Percentiles rank a stretch among this genome's conserved stretches.
These are phyloP conservation scores for Colostygia pectinataria DNA, from an alignment of 2,888 invertebrate genomes.

Conservation along the genomic window DNA sequence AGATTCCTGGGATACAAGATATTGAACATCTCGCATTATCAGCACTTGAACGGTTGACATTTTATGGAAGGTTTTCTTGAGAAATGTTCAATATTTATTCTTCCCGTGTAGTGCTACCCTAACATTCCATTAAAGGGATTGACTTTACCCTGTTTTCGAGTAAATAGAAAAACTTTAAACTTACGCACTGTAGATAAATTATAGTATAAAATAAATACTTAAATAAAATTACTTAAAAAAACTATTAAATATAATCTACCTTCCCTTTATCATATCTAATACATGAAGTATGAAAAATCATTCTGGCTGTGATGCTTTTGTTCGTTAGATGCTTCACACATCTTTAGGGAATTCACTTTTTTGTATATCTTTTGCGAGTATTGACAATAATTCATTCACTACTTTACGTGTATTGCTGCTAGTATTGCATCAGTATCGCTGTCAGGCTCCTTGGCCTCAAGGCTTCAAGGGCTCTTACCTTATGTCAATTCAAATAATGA, in stretches of 20 bases:
- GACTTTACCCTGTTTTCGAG: conserved; percentile 59
- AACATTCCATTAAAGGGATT: conserved; percentile 74
- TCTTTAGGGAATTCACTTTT: conserved; percentile 43
- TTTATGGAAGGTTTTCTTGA: not conserved
- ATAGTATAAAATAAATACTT: conserved; percentile 70
- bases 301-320: conserved; percentile 79
- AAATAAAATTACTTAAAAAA: conserved; percentile 56
- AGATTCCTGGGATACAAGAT: conserved; percentile 58
- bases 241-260: conserved; percentile 60
- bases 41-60: not conserved
- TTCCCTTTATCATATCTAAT: conserved; percentile 76
- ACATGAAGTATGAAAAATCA: conserved; percentile 76
- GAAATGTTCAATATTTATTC: conserved; percentile 40
- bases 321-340: conserved; percentile 65
- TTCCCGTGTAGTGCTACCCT: conserved; percentile 68
- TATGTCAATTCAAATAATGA: conserved; percentile 53
- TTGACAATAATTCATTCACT: conserved; percentile 61
- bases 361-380: conserved; percentile 50
- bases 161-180: conserved; percentile 75
- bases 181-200: conserved; percentile 78
- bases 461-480: conserved; percentile 27
- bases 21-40: conserved; percentile 19
- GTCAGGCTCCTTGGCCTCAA: not conserved
- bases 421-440: conserved; percentile 16
- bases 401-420: conserved; percentile 33